These are phyloP conservation scores for Lepetodrilus schrolli DNA, from an alignment of 2,888 invertebrate species.

Conservation along the genomic window DNA sequence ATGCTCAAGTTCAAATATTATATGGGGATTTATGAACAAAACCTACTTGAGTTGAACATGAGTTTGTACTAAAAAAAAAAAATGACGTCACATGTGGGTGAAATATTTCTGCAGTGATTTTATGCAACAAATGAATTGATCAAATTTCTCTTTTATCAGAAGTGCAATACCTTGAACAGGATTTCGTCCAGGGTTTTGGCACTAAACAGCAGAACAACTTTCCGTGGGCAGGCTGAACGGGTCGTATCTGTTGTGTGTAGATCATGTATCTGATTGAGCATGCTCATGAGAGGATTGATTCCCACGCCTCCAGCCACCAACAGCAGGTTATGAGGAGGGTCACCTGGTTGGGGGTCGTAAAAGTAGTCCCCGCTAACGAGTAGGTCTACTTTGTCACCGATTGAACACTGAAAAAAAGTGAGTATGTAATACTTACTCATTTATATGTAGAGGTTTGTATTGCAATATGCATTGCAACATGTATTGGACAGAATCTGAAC, in stretches of 20 bases:
- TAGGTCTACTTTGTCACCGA: slow-evolving; percentile 70
- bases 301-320: slow-evolving; percentile 77
- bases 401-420: slow-evolving; percentile 70
- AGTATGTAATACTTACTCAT: too few relatives aligned
- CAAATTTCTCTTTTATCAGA: too few relatives aligned
- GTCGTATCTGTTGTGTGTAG: slow-evolving; percentile 38
- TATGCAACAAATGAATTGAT: too few relatives aligned
- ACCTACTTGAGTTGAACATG: too few relatives aligned
- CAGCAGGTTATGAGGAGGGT: slow-evolving; percentile 61
- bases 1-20: too few relatives aligned
- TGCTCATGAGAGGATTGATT: slow-evolving; percentile 76
- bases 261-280: slow-evolving; percentile 68
- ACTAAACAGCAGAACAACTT: slow-evolving; percentile 70
- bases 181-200: slow-evolving; percentile 73
- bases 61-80: too few relatives aligned
- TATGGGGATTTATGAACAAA: too few relatives aligned
- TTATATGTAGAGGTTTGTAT: too few relatives aligned
- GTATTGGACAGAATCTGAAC: too few relatives aligned
- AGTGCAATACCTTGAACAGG: slow-evolving; percentile 74
- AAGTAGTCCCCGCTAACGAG: slow-evolving; percentile 76
- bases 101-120: not conserved
- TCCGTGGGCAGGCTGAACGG: slow-evolving; percentile 24
- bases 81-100: not conserved
- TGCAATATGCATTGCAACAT: too few relatives aligned
- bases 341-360: slow-evolving; percentile 60